These are phyloP conservation scores for Lapara coniferarum DNA, from an alignment of 2,888 invertebrate genomes.

Conservation along the genomic window DNA sequence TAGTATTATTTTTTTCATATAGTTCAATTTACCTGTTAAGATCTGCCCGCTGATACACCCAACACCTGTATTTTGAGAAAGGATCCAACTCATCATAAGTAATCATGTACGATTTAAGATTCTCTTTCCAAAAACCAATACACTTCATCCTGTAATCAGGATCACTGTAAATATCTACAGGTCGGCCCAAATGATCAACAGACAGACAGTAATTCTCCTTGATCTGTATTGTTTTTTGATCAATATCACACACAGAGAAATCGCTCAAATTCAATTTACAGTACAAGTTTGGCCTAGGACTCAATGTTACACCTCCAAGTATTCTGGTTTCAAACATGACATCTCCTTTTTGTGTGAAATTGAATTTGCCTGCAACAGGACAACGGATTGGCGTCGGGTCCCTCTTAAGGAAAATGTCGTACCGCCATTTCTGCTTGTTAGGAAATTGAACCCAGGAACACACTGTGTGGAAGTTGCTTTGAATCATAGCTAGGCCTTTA, in stretches of 20 bases:
- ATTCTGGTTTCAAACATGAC: conserved; percentile 96
- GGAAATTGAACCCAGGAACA: conserved; percentile 97
- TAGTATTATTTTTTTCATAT: too few relatives aligned
- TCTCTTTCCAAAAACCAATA: conserved; percentile 99
- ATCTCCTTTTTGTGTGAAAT: conserved; percentile 96
- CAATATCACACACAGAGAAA: conserved; percentile 97
- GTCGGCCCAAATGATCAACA: conserved; percentile 97
- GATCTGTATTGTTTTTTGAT: conserved; percentile 96
- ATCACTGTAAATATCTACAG: conserved; percentile 97
- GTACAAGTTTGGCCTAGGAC: conserved; percentile 95
- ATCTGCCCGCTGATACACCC: conserved; percentile 98
- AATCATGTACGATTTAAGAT: conserved; percentile 97
- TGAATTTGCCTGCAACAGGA: conserved; percentile 98
- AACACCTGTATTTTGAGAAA: conserved; percentile 97
- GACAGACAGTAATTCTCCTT: conserved; percentile 98
- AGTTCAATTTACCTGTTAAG: conserved; percentile 86
- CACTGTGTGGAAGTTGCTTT: conserved; percentile 95
- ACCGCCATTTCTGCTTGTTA: conserved; percentile 93
- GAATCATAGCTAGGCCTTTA: conserved; percentile 93
- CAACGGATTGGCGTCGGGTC: conserved; percentile 96
- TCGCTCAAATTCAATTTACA: conserved; percentile 97
- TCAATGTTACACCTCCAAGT: conserved; percentile 96
- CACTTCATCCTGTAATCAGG: conserved; percentile 98
- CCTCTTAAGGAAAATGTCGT: conserved; percentile 92
- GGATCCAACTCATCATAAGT: conserved; percentile 98